Conservation (phyloP, 2,888 invertebrate species). For the Notodonta dromedarius region DNA sequence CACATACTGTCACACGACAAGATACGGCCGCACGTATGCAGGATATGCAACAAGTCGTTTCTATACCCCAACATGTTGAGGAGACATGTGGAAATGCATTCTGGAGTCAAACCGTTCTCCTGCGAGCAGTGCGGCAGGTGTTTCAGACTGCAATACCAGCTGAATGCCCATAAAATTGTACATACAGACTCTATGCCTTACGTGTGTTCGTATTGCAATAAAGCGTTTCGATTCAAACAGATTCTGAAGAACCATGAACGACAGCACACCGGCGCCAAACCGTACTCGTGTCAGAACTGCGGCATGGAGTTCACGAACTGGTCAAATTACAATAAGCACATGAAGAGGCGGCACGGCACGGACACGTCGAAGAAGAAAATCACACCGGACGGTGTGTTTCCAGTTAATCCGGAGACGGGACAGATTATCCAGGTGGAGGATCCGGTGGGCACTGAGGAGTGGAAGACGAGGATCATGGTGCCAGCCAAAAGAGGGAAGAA, state of each 20-base stretch:
- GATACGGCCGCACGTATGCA: constrained; percentile 68
- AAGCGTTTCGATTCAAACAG: constrained; percentile 90
- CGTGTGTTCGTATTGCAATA: constrained; percentile 89
- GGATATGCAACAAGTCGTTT: constrained; percentile 74
- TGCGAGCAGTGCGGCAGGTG: constrained; percentile 76
- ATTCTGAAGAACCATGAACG: constrained; percentile 89
- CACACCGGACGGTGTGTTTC: constrained; percentile 80
- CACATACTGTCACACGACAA: constrained; percentile 77
- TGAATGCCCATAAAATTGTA: constrained; percentile 89
- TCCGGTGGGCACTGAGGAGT: constrained; percentile 67
- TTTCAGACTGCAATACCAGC: constrained; percentile 87
- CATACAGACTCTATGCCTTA: constrained; percentile 92
- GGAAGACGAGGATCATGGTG: constrained; percentile 75
- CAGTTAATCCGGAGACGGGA: constrained; percentile 73
- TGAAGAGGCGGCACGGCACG: constrained; percentile 88
- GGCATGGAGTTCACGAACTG: constrained; percentile 90
- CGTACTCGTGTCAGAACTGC: constrained; percentile 89
- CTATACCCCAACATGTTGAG: constrained; percentile 73
- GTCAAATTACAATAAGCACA: constrained; percentile 93
- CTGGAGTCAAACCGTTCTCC: constrained; percentile 70
- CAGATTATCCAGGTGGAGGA: constrained; percentile 67
- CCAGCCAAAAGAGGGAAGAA: constrained; percentile 74
- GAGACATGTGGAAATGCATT: constrained; percentile 76
- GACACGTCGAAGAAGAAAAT: constrained; percentile 80
- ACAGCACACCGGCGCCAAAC: constrained; percentile 88